Percentiles rank a stretch among this genome's conserved stretches.
phyloP scores from a whole-genome alignment of 1,140 invertebrate species.

The Goniozus legneri region DNA sequence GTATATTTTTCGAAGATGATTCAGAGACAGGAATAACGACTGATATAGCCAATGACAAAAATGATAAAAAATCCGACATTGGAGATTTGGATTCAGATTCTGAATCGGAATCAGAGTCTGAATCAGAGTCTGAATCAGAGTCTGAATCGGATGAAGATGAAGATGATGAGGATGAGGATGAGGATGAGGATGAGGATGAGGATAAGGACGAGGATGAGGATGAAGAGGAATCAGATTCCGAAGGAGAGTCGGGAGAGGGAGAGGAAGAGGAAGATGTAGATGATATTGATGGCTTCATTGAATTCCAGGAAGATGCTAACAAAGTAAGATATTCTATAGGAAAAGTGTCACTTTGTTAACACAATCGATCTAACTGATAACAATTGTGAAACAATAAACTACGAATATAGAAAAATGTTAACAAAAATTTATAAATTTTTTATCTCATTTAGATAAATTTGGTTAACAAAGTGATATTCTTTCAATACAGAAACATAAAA shows the following conservation, averaged over 20 bases:
- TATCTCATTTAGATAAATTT: not conserved
- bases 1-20: constrained; percentile 39
- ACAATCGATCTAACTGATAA: no score
- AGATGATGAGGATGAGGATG: no score
- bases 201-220: no score
- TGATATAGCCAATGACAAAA: constrained; percentile 5
- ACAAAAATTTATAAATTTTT: constrained; percentile 8
- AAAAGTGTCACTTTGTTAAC: not conserved
- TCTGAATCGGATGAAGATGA: not conserved
- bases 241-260: not conserved
- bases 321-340: not conserved
- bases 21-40: constrained; percentile 16
- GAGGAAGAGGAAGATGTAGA: not conserved
- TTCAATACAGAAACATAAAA: not conserved
- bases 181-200: no score
- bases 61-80: not conserved
- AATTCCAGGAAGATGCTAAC: not conserved
- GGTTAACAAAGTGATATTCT: not conserved
- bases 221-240: no score
- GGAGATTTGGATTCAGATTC: constrained; percentile 13
- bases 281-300: not conserved
- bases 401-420: not conserved
- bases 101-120: not conserved
- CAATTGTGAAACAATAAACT: no score
- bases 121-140: not conserved